phyloP scores from a whole-genome alignment of 2,888 invertebrate species.

The Eilema depressum region DNA sequence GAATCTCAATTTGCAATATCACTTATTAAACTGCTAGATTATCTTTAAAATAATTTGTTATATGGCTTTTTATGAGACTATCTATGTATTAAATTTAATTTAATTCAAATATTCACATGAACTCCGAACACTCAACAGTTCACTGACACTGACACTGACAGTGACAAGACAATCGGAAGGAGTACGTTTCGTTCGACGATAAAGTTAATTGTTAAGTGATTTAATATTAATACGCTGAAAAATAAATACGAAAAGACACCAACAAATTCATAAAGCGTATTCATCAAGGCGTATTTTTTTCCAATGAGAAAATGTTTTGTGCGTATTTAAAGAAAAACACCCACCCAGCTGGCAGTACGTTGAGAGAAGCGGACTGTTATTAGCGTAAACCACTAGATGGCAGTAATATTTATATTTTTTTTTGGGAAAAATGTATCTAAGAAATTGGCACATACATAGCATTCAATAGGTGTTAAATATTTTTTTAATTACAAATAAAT shows the following conservation, averaged over 20 bases:
- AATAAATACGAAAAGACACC: too few species aligned
- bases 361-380: neutral
- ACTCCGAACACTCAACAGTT: neutral
- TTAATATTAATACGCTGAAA: too few species aligned
- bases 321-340: neutral
- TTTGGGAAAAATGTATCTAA: too few species aligned
- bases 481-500: neutral
- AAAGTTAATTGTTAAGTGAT: neutral
- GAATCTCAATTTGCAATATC: neutral
- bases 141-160: neutral
- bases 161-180: too few species aligned
- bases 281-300: neutral
- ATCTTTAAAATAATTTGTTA: neutral
- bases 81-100: neutral
- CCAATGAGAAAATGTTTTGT: neutral
- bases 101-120: neutral
- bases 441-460: too few species aligned
- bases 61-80: neutral
- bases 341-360: neutral
- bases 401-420: too few species aligned
- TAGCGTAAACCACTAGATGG: neutral
- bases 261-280: too few species aligned
- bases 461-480: too few species aligned
- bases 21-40: neutral
- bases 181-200: neutral